A percentile compares a stretch with the other conserved stretches of the same genome.
phyloP scores from a whole-genome alignment of 1,140 invertebrate species.

The Yoshiicerus persimilis region DNA sequence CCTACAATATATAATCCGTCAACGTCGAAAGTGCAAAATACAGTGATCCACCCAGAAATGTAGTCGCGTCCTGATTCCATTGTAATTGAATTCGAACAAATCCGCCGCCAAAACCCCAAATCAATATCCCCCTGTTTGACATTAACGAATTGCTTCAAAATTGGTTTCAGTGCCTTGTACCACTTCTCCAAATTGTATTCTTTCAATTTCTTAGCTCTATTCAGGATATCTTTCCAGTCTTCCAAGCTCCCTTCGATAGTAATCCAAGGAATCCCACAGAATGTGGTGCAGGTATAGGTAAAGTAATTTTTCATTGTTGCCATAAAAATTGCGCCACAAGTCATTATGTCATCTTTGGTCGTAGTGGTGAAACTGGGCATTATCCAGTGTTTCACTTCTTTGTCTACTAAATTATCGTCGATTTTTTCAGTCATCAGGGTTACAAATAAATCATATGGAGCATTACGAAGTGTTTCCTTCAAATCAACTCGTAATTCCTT shows the following conservation, averaged over 20 bases:
- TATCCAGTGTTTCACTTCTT: slow-evolving; percentile 24
- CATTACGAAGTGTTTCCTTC: neutral
- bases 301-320: slow-evolving; percentile 34
- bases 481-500: neutral
- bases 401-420: slow-evolving; percentile 26
- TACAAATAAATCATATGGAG: neutral
- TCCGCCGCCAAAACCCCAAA: slow-evolving; percentile 12
- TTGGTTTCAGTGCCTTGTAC: slow-evolving; percentile 1
- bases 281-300: neutral
- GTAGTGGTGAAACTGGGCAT: slow-evolving; percentile 33
- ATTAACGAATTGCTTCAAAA: slow-evolving; percentile 12
- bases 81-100: too few species aligned
- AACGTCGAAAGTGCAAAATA: neutral
- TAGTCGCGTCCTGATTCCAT: neutral
- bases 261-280: slow-evolving; percentile 11
- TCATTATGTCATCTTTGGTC: slow-evolving; percentile 29
- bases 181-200: slow-evolving; percentile 22
- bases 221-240: neutral
- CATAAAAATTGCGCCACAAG: slow-evolving; percentile 29
- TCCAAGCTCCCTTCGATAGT: slow-evolving; percentile 12
- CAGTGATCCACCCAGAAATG: slow-evolving; percentile 26
- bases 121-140: slow-evolving; percentile 10
- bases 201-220: slow-evolving; percentile 8
- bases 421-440: neutral
- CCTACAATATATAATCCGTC: neutral